Percentiles rank a stretch among this genome's conserved stretches.
These are phyloP conservation scores for Strix uralensis DNA, from an alignment of 2,113 vertebrate species.

Conservation along the genomic window DNA sequence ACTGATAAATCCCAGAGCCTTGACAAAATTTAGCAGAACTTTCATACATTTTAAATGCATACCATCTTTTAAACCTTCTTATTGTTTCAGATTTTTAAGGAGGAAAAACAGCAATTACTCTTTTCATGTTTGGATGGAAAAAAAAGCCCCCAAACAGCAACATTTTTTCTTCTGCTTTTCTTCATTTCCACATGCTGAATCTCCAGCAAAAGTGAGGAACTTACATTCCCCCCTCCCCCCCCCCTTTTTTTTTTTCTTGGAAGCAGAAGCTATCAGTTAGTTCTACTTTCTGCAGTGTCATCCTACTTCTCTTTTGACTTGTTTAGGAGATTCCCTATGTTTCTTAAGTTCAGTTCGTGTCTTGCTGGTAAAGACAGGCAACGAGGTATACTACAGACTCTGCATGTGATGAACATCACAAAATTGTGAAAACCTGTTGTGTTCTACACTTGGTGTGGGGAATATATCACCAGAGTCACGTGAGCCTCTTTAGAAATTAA, in stretches of 20 bases:
- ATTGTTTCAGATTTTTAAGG: not conserved
- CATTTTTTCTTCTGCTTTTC: not conserved
- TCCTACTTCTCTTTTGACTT: not conserved
- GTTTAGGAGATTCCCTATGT: not conserved
- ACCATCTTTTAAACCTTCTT: not conserved
- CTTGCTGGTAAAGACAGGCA: not conserved
- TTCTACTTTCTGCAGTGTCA: not conserved
- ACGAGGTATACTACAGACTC: not conserved
- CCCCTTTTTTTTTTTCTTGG: not conserved
- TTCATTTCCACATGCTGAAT: not conserved
- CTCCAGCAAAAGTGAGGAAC: not conserved
- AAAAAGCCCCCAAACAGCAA: not conserved
- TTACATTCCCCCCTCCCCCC: not conserved
- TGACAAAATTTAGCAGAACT: not conserved
- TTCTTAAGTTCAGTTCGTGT: not conserved
- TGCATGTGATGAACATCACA: not conserved
- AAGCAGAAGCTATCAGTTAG: not conserved
- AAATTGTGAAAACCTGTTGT: not conserved
- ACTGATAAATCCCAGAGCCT: not conserved
- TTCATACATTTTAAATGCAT: not conserved
- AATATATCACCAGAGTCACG: accelerated
- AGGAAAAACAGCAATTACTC: not conserved
- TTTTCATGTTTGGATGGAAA: not conserved
- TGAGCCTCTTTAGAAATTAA: not conserved
- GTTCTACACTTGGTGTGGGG: not conserved